Evolutionary conservation across 2,888 invertebrate genomes (phyloP).

Genomic region (Linnaemya vulpina): DNA sequence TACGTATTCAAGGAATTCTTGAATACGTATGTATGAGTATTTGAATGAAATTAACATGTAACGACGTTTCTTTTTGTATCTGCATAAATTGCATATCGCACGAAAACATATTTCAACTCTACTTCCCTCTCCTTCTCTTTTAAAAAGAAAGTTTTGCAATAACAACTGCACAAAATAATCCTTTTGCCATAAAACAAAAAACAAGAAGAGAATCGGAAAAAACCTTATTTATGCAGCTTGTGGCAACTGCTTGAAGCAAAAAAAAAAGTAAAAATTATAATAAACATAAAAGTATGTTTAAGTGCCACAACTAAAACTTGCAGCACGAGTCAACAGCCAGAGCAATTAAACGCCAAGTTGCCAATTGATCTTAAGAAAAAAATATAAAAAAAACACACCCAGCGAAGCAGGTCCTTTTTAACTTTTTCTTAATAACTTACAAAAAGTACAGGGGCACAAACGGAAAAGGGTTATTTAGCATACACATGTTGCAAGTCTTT

Average conservation of each 20-base stretch:
- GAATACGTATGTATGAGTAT: too few relatives aligned
- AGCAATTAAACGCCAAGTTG: slow-evolving; percentile 68
- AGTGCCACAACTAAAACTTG: slow-evolving; percentile 57
- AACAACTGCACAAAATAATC: slow-evolving; percentile 8
- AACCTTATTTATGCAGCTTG: slow-evolving; percentile 52
- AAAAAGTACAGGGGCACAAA: slow-evolving; percentile 8
- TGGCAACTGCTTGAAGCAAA: slow-evolving; percentile 48
- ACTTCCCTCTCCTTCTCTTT: not conserved
- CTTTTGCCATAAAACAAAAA: slow-evolving; percentile 9
- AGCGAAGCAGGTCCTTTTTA: slow-evolving; percentile 66
- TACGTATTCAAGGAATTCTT: too few relatives aligned
- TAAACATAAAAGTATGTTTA: slow-evolving; percentile 20
- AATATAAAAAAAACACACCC: slow-evolving; percentile 19
- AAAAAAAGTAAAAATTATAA: not conserved
- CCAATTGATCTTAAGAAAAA: slow-evolving; percentile 50
- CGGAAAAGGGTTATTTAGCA: slow-evolving; percentile 57
- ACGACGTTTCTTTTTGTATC: too few relatives aligned
- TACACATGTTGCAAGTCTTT: slow-evolving; percentile 53
- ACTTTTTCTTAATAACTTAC: slow-evolving; percentile 17
- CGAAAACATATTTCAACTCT: too few relatives aligned
- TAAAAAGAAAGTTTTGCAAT: slow-evolving; percentile 17
- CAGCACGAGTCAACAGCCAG: slow-evolving; percentile 69
- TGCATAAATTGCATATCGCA: too few relatives aligned
- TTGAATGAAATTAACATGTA: too few relatives aligned
- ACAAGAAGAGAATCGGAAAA: slow-evolving; percentile 1